Base-by-base conservation (phyloP, 37 sponge, comb jelly and placozoan species). In the Haliclona indistincta region DNA sequence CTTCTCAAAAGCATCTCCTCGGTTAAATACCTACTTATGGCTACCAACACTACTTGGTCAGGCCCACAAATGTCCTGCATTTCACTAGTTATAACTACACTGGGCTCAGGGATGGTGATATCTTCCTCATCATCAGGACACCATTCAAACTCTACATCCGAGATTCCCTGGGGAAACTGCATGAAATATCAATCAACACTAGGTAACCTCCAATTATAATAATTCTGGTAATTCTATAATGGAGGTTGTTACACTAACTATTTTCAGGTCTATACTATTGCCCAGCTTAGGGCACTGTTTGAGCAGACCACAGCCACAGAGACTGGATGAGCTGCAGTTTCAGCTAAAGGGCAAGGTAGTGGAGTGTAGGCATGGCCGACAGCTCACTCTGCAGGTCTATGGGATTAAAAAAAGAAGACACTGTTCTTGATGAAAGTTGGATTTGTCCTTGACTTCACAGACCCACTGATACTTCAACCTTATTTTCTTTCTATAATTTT, bases 361-460 rank as follows among this genome's bases (percentile, higher is more conserved):
- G 28, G 79, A 68, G 44, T 51, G 25, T 11, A 60, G 54, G 22
- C 84, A 83, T 73, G 89, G 84, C 4, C 64, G 36, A 30, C 4
- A 35, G 28, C 28, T 72, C 28, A 74, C 68, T 3, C 79, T 89
- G 20, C 20, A 40, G 44, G 80, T 78, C 68, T 56, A 60, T 41
- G 63, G 64, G 1, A 82, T 89, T 34, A 68, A 69, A 55, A 37
- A 0, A 54, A 49, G 54, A 63, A 73, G 55, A 89, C 84, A 13
- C 43, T 89, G 15, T n/a, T 89, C 2, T 4, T 89, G 25, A 43
- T 67, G 30, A 77, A 83, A 52, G 55, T 83, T 39, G 87, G 87
- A 19, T 51, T 74, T 37, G 43, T 56, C n/a, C 41, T 83, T 40
- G 54, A 78, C 68, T 58, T 79, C 35, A 83, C 75, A n/a, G 78